phyloP scores from a whole-genome alignment of 2,888 invertebrate genomes.

The Metacarcinus magister region DNA sequence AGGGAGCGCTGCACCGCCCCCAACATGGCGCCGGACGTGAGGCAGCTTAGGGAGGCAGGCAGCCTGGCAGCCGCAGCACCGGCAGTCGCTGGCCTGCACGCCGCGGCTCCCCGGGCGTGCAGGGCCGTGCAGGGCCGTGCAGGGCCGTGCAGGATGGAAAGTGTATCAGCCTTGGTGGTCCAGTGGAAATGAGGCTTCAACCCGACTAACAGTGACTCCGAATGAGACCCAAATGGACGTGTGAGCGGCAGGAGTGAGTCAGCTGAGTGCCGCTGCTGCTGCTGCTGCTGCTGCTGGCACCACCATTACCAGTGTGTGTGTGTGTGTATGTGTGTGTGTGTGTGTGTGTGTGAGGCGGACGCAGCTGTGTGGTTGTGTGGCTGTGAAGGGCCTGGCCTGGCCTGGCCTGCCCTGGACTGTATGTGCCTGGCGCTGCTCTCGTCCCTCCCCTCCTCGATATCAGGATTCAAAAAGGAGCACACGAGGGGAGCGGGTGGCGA shows the following conservation, averaged over 20 bases:
- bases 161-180: not conserved
- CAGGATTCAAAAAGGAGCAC: slow-evolving; percentile 47
- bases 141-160: not conserved
- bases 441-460: slow-evolving; percentile 50
- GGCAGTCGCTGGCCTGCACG: not conserved
- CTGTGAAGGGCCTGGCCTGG: not conserved
- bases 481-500: slow-evolving; percentile 44
- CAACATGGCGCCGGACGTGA: slow-evolving; percentile 49
- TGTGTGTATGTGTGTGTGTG: not conserved
- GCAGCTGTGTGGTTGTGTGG: not conserved
- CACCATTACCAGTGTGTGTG: too few relatives aligned
- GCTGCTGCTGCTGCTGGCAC: not conserved
- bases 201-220: not conserved
- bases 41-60: slow-evolving; percentile 11
- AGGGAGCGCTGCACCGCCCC: slow-evolving; percentile 6
- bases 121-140: not conserved
- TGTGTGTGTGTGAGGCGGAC: not conserved
- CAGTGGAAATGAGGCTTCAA: not conserved
- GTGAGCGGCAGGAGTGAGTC: not conserved
- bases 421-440: not conserved
- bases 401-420: too few relatives aligned
- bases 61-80: not conserved
- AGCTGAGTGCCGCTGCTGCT: not conserved
- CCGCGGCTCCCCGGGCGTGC: not conserved
- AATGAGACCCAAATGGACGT: not conserved